Conservation (phyloP, 2,888 invertebrate species). For the Lasioglossum figueresi region DNA sequence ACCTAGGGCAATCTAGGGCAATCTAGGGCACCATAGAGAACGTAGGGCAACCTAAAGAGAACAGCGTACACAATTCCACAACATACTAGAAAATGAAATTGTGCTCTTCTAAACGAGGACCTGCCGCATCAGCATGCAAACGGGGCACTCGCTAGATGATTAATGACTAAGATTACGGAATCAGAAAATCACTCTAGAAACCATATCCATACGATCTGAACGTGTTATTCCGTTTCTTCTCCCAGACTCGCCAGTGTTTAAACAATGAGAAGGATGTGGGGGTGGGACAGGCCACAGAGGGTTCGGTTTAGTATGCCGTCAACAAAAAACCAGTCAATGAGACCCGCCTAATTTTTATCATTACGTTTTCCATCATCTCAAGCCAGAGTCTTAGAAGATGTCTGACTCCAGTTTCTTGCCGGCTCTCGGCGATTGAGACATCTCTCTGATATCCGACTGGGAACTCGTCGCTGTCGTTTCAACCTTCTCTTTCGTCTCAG, state of each 20-base stretch:
- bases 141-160: conserved; percentile 26
- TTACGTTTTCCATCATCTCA: neutral
- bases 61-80: neutral
- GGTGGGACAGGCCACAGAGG: conserved; percentile 34
- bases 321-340: conserved; percentile 52
- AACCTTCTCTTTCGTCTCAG: neutral
- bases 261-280: conserved; percentile 28
- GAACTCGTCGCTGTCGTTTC: neutral
- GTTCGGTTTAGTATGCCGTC: conserved; percentile 21
- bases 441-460: conserved; percentile 61
- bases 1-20: neutral
- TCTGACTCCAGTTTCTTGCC: conserved; percentile 56
- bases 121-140: conserved; percentile 37
- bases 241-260: conserved; percentile 55
- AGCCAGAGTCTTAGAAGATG: conserved; percentile 46
- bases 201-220: conserved; percentile 70
- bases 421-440: conserved; percentile 71
- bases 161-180: conserved; percentile 44
- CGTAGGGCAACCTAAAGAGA: neutral
- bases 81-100: neutral
- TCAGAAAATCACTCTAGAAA: conserved; percentile 66
- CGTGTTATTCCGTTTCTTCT: conserved; percentile 60
- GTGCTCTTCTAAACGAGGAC: neutral
- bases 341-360: conserved; percentile 34
- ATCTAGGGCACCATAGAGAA: too few species aligned